Conservation (phyloP, 1,140 invertebrate species). For the Diorhabda carinulata region DNA sequence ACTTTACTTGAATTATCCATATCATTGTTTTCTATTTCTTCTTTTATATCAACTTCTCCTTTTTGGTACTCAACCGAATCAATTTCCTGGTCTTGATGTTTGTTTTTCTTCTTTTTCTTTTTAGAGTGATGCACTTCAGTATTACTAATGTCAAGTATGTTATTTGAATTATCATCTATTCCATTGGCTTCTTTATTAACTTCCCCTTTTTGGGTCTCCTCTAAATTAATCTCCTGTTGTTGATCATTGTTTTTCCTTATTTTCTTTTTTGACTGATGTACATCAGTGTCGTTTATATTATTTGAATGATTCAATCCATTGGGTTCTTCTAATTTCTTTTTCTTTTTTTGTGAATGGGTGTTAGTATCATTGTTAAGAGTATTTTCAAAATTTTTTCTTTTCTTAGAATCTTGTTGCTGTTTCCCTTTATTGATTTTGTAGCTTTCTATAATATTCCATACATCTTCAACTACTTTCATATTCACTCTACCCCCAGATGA, state of each 20-base stretch:
- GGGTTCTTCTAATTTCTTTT: conserved; percentile 10
- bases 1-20: conserved; percentile 32
- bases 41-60: background rate
- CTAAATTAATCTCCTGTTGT: no score
- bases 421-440: conserved; percentile 47
- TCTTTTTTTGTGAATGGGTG: conserved; percentile 9
- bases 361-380: background rate
- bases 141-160: conserved; percentile 22
- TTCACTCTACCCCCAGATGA: conserved; percentile 54
- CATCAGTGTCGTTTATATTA: no score
- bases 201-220: conserved; percentile 14
- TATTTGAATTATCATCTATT: conserved; percentile 22
- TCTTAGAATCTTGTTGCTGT: conserved; percentile 5
- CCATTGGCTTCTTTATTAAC: conserved; percentile 30
- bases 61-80: no score
- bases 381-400: background rate
- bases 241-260: no score
- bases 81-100: no score
- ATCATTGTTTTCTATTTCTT: conserved; percentile 22
- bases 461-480: conserved; percentile 56
- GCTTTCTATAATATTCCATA: conserved; percentile 68
- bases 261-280: no score
- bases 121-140: background rate
- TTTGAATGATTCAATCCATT: no score
- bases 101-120: no score